Evolutionary conservation across 2,113 vertebrate species (phyloP), one percentile per base, ranked within the genome.

Genomic region (Mesocricetus auratus): DNA sequence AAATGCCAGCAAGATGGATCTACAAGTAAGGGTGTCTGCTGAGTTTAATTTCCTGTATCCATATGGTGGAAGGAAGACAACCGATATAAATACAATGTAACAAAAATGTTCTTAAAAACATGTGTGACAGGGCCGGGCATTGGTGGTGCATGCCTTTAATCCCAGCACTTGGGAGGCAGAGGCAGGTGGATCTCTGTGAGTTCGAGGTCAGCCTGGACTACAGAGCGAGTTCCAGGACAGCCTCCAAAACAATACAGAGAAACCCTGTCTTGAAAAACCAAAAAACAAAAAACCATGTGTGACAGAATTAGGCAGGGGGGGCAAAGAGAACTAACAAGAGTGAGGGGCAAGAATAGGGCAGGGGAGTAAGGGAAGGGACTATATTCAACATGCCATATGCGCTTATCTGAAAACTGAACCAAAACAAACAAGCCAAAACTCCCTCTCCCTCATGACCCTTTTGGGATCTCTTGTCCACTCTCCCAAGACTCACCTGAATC

Each of bases 401-500:
- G n/a, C 17, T 66, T 86, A 26, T 12, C 39, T 68, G 42, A 66
- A 86, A 53, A 87, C 21, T 69, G 45, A 19, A 9, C 69, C 36
- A 58, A 17, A 79, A 79, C 50, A 16, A 39, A 79, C 19, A 33
- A 36, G 24, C 9, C 81, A 62, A n/a, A 53, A 71, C 4, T 36
- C 1, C 26, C 45, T 53, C 85, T 56, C 31, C 68, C 56, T 82
- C 86, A 33, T 26, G 75, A 42, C 31, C 45, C 42, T 89, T 87
- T 15, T 26, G 53, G 71, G 87, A 26, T 74, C 24, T 45, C 36
- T 47, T 36, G 45, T 31, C 1, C 19, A 94, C 91, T 24, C 62
- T 89, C 92, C 66, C 17, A 95, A 86, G 95, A 69, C 98, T 98
- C 98, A 99, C 99, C 99, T 99, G 99, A 95, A 99, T 99, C 97